Evolutionary conservation across 2,797 vertebrate species (phyloP), one percentile per base, ranked within the genome.

Genomic region (Bradypus variegatus): DNA sequence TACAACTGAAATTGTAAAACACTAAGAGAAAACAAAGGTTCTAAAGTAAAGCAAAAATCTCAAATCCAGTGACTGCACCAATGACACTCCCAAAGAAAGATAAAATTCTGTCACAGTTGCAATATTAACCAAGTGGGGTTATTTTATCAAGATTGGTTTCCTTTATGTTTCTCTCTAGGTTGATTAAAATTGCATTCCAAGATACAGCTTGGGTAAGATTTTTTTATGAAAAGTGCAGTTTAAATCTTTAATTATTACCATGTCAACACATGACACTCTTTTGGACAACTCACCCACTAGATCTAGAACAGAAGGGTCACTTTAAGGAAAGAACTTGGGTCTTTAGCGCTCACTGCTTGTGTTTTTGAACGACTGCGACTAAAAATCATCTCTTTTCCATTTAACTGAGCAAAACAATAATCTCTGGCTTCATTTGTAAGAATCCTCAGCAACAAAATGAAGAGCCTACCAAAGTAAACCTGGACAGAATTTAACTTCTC

Each of bases 101-200:
- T 19, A 64, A 12, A 33, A 45, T 62, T 90, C 48, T 86, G n/a
- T 58, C 55, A 58, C 7, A 58, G 72, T 25, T 50, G 23, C 23
- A 16, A 3, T 77, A 83, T 55, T 91, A 67, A 89, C 29, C 69
- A 80, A 84, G 73, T 23, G 11, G 25, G 23, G 67, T 55, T 38
- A 62, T 79, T 79, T 80, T 72, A 73, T 38, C 77, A 62, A 89
- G 55, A 76, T 18, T 29, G 45, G 86, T 85, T 65, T 65, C 41
- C n/a, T n/a, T 53, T 91, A 45, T 86, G 48, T 76, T 91, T 93
- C 18, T 41, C 50, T 91, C 70, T 53, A 90, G 53, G 45, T 36
- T 72, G 58, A 88, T n/a, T 60, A 60, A 36, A 72, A 86, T 8
- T 36, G 16, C 45, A 88, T 83, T 83, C 91, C 62, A 33, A 75